phyloP scores from a whole-genome alignment of 2,113 vertebrate species.

The Casuarius casuarius region DNA sequence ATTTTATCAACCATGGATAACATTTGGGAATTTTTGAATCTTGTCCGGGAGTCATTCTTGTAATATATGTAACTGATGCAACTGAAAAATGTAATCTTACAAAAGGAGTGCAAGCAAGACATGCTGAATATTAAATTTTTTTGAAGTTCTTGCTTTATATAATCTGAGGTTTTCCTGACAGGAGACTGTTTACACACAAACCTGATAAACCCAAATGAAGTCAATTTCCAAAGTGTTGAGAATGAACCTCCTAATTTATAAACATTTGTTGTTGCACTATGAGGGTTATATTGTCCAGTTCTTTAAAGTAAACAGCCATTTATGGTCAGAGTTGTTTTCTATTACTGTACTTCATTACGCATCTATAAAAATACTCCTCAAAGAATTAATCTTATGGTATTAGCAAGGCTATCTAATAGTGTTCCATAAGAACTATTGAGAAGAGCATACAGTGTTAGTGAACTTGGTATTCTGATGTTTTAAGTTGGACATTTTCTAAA shows the following conservation, averaged over 20 bases:
- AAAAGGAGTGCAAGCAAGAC: background rate
- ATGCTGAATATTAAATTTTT: background rate
- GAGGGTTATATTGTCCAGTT: background rate
- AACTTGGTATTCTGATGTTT: background rate
- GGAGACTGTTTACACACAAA: background rate
- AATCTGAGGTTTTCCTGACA: background rate
- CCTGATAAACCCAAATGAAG: background rate
- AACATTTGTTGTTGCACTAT: background rate
- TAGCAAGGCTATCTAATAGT: background rate
- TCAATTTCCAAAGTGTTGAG: background rate
- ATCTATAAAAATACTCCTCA: background rate
- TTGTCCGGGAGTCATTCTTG: background rate
- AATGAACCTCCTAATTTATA: background rate
- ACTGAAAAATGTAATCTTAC: background rate
- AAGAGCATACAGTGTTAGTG: fast-evolving
- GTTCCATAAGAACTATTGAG: background rate
- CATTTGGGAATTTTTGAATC: background rate
- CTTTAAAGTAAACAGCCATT: background rate
- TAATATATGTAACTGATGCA: background rate
- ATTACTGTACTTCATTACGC: background rate
- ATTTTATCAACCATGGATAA: background rate
- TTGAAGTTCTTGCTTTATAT: background rate
- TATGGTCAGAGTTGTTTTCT: background rate
- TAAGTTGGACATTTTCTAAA: background rate
- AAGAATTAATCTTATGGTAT: background rate